A percentile compares a stretch with the other conserved stretches of the same genome.
Evolutionary conservation across 2,888 invertebrate species (phyloP).

Genomic region (Sthenelais limicola): DNA sequence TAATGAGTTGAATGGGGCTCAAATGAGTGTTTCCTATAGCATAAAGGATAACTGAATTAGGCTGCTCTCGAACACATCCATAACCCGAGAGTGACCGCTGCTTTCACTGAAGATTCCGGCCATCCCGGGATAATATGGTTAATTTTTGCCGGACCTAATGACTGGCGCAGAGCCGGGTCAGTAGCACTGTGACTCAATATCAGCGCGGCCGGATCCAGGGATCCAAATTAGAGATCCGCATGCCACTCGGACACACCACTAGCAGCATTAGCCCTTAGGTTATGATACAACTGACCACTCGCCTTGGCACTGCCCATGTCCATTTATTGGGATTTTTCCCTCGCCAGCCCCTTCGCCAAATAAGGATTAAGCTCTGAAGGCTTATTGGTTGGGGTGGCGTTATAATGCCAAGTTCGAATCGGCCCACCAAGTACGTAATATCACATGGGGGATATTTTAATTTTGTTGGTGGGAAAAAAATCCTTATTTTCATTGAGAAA

Average conservation of each 20-base stretch:
- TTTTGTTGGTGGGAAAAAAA: too few species aligned
- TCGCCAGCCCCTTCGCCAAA: not conserved
- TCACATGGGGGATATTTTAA: too few species aligned
- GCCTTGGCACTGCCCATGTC: not conserved
- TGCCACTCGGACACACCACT: not conserved
- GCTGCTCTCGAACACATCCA: not conserved
- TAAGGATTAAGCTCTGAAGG: not conserved
- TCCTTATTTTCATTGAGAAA: too few species aligned
- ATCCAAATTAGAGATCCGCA: not conserved
- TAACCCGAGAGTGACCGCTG: not conserved
- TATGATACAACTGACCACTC: not conserved
- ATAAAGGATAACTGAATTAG: too few species aligned
- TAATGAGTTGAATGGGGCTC: too few species aligned
- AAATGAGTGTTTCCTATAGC: too few species aligned
- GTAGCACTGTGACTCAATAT: not conserved
- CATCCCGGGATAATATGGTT: conserved; percentile 32
- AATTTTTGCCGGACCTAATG: conserved; percentile 27
- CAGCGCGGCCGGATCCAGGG: conserved; percentile 17
- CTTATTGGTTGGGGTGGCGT: too few species aligned
- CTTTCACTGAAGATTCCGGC: too few species aligned
- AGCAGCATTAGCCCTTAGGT: too few species aligned
- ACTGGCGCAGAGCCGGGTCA: conserved; percentile 18
- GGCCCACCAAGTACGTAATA: too few species aligned
- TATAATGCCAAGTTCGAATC: too few species aligned
- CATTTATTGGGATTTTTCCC: not conserved